Evolutionary conservation across 2,888 invertebrate genomes (phyloP).

Genomic region (Eilema griseolum): DNA sequence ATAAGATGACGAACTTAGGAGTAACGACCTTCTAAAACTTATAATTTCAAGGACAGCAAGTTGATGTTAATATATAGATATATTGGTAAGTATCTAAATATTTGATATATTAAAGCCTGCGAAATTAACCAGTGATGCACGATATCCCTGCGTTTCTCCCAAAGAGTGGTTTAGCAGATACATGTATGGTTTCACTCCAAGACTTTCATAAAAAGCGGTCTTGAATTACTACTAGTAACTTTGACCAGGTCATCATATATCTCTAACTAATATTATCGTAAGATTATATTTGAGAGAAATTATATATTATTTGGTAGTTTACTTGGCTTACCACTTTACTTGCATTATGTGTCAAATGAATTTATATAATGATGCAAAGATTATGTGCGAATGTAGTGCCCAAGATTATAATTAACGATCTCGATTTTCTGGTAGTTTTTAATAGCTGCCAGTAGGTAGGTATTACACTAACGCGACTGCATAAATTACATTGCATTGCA

Average conservation of each 20-base stretch:
- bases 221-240: not conserved
- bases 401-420: not conserved
- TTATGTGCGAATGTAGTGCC: not conserved
- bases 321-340: not conserved
- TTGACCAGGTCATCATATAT: not conserved
- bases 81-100: not conserved
- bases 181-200: not conserved
- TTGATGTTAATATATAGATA: not conserved
- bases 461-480: not conserved
- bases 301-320: no score
- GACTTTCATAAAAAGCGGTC: not conserved
- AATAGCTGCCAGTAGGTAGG: not conserved
- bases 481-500: constrained; percentile 8
- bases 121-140: not conserved
- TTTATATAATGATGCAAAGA: not conserved
- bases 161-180: not conserved
- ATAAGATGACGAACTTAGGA: constrained; percentile 50
- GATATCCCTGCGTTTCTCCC: not conserved
- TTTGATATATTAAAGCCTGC: not conserved
- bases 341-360: not conserved
- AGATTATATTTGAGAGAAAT: not conserved
- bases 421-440: not conserved
- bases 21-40: constrained; percentile 44
- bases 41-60: constrained; percentile 43
- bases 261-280: not conserved